These are phyloP conservation scores for Heliconius cydno DNA, from an alignment of 2,888 invertebrate species.

Conservation along the genomic window DNA sequence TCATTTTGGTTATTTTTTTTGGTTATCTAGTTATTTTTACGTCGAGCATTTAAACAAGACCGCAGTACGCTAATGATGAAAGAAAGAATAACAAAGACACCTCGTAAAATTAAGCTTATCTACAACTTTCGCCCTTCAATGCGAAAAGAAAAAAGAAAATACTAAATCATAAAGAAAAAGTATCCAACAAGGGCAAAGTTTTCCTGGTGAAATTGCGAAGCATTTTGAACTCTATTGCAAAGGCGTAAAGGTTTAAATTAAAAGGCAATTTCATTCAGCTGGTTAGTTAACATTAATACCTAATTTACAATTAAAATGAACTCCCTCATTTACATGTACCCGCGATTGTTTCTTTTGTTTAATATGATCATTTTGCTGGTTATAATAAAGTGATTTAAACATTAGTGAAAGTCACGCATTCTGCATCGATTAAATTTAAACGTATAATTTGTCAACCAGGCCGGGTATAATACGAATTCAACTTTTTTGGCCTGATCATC, in stretches of 20 bases:
- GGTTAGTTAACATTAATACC: conserved; percentile 27
- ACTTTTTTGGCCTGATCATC: too few relatives aligned
- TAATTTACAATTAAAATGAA: conserved; percentile 44
- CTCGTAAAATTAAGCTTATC: conserved; percentile 32
- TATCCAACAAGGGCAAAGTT: conserved; percentile 29
- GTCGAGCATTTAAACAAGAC: neutral
- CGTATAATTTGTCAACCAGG: neutral
- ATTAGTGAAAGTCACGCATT: conserved; percentile 8
- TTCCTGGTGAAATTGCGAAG: conserved; percentile 5
- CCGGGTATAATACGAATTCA: too few relatives aligned
- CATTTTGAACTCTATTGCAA: conserved; percentile 24
- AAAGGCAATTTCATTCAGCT: conserved; percentile 11
- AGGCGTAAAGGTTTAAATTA: conserved; percentile 16
- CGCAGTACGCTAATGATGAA: neutral
- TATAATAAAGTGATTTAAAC: conserved; percentile 13
- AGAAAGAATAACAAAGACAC: conserved; percentile 30
- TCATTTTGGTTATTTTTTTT: neutral
- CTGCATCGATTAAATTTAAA: neutral
- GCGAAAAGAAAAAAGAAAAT: conserved; percentile 30
- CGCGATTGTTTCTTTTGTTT: conserved; percentile 38
- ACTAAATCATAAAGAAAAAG: conserved; percentile 41
- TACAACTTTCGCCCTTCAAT: conserved; percentile 36
- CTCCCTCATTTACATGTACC: conserved; percentile 38
- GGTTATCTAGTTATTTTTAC: neutral
- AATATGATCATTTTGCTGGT: conserved; percentile 29